Base-by-base conservation (phyloP, 2,888 invertebrate species). In the Chydorus sphaericus region DNA sequence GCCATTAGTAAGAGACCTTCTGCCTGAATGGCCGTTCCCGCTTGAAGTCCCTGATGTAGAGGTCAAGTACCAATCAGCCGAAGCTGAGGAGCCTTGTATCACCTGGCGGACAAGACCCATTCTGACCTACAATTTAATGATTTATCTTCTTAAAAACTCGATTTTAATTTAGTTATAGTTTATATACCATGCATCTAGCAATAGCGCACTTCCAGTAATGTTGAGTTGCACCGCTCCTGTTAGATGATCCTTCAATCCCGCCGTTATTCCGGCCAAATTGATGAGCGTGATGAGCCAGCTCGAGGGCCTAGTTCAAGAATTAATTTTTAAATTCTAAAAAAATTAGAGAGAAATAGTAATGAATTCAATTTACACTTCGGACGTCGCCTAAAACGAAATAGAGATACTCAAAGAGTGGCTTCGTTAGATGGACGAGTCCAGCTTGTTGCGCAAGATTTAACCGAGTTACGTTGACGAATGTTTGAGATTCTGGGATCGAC, bases 381-480 rank as follows among this genome's bases (percentile, higher is more conserved):
- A 86, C 76, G 69, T 97, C 93, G 60, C 92, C 88, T 71, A 97
- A 96, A 66, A 92, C 90, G 69, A 94, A 94, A 69, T 85, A 96
- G 16, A 98, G 82, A 63, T 77, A 77, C 70, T 97, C 92, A 71
- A 97, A 98, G 3, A 98, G 72, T 0, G 91, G 82, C 71, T 93
- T 94, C 0, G 85, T 79, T n/a, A 90, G 68, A 50, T 75, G 76
- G 28, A 78, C 76, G 61, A 82, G 77, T 44, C 78, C 75, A 0
- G 89, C 85, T 67, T 91, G 91, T 67, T 91, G 90, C 4, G 81
- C 73, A 58, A 91, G 75, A 70, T 92, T 91, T 20, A 97, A 72
- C 48, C 94, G 77, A 1, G 92, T 85, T 4, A 96, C 75, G 66
- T 96, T 91, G 59, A 98, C 83, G 59, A 97, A 87, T 8, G 86